Percentiles rank a stretch among this genome's conserved stretches.
Conservation (phyloP, 2,797 vertebrate species). For the Malurus leucopterus region DNA sequence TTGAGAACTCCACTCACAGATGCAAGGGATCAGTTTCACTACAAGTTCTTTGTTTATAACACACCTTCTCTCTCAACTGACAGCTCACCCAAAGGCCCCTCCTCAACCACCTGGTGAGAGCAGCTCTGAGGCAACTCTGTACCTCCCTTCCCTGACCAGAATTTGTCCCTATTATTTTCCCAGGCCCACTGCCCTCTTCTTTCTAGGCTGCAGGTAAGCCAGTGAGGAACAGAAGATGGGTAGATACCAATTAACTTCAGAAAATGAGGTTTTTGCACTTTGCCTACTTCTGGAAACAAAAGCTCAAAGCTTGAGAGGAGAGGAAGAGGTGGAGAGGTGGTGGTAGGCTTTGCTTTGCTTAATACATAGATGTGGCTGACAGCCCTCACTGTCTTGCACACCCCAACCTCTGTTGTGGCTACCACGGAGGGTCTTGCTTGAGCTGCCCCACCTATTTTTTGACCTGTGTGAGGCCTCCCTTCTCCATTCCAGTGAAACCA, state of each 20-base stretch:
- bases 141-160: not conserved
- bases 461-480: not conserved
- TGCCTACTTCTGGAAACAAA: not conserved
- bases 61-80: not conserved
- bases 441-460: constrained; percentile 5
- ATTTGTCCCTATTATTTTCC: not conserved
- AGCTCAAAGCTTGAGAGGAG: not conserved
- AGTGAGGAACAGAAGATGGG: not conserved
- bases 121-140: not conserved
- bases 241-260: not conserved
- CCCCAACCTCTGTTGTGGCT: not conserved
- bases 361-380: not conserved
- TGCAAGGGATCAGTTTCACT: not conserved
- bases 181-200: not conserved
- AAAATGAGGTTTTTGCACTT: not conserved
- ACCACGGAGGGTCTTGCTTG: not conserved
- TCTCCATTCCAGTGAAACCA: constrained; percentile 19
- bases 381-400: not conserved
- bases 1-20: not conserved
- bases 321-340: constrained; percentile 2
- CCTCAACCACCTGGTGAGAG: not conserved
- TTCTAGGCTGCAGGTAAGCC: not conserved
- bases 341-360: not conserved
- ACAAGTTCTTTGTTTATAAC: not conserved
- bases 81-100: not conserved